Base-by-base conservation (phyloP, 2,797 vertebrate species). In the Lerista edwardsae region DNA sequence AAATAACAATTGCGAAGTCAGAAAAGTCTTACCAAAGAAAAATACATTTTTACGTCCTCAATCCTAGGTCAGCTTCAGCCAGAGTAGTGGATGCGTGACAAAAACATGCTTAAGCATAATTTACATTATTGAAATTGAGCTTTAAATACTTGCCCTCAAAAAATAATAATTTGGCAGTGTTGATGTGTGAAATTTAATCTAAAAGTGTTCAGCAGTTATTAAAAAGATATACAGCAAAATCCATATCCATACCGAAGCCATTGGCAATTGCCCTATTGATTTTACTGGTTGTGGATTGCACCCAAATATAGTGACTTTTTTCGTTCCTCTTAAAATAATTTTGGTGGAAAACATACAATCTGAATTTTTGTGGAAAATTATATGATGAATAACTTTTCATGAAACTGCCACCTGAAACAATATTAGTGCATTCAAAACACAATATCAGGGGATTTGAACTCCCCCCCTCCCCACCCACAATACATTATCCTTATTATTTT, bases 151-250 rank as follows among this genome's bases (percentile, higher is more conserved):
- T 84, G 74, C 68, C 69, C 74, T 84, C 86, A 82, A 82, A 47
- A 88, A 84, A 76, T 86, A 69, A 85, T 91, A 90, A 81, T 88
- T 91, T 86, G 27, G 72, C 87, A 78, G 85, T 88, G 47, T 83
- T 86, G 85, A 88, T 90, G 64, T 91, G 55, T 0, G 85, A 85
- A 75, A 39, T 90, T 89, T 81, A 61, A 76, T 86, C 61, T 72
- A 6, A 92, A 89, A 90, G 71, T 85, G 89, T 77, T 85, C 77
- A 61, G 68, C 76, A 84, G 77, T 78, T 82, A 3, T 88, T 92
- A 88, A 85, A 93, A 80, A 80, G 27, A 39, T 27, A 12, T 27
- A 72, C 19, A 1, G 27, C 47, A 4, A 62, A 71, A 75, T 69
- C 23, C 21, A 21, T 57, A 61, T 39, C 19, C 25, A 15, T 65